Base-by-base conservation (phyloP, 2,113 vertebrate species). In the Lontra canadensis region DNA sequence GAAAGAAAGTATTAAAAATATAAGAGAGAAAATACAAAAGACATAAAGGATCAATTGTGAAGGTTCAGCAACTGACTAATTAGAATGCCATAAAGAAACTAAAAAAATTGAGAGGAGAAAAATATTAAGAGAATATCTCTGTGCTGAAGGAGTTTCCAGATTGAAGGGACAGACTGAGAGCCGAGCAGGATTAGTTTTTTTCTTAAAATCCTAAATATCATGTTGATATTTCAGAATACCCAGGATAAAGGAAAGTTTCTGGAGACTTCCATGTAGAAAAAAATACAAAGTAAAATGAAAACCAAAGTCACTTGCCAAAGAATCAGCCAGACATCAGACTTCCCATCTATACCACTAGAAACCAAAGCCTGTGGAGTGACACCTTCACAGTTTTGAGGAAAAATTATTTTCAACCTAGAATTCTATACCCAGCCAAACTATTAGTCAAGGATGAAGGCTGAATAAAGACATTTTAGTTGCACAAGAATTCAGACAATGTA, bases 391-490 rank as follows among this genome's bases (percentile, higher is more conserved):
- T 94, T 92, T 42, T 92, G 79, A 96, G 69, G 71, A 49, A 44
- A 95, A 88, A 82, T 71, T 82, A 81, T 96, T 96, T 91, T 90
- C 63, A 95, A 83, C 65, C 3, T 47, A 80, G 86, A 96, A 97
- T 96, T 96, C 94, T 96, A 94, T 97, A 96, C 76, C 84, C 96
- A 97, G 87, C 90, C 67, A 95, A 96, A 92, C 83, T 97, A 95
- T 94, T 95, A 90, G 88, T 95, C 84, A 85, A 94, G n/a, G 71
- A 34, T 90, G 49, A 96, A 93, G 47, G 61, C 83, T 92, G 11
- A 95, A 94, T 81, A 78, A 97, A 96, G 93, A 96, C 26, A 69
- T 88, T 39, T 84, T 95, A 87, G 55, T 71, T 49, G 74, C 63
- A 25, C 13, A 88, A 96, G 81, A 92, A 95, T 94, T 96, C 67